phyloP scores from a whole-genome alignment of 2,888 invertebrate genomes.

The Margaritifera margaritifera region DNA sequence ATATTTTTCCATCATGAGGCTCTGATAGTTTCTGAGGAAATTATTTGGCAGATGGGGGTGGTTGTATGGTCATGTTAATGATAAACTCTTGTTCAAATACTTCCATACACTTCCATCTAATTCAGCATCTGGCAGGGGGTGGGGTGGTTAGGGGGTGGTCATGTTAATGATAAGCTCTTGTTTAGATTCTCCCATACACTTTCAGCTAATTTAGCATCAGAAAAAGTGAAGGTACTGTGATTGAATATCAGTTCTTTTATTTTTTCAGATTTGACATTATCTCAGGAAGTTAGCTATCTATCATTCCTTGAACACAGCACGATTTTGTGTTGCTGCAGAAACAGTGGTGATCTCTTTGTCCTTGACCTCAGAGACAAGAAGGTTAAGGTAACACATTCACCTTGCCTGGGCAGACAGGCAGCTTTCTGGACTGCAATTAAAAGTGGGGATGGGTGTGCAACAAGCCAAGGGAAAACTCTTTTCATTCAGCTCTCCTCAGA shows the following conservation, averaged over 20 bases:
- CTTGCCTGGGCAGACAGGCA: background rate
- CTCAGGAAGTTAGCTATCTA: slow-evolving; percentile 7
- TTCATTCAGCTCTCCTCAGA: too few species aligned
- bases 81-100: background rate
- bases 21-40: too few species aligned
- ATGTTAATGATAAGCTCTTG: background rate
- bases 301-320: slow-evolving; percentile 3
- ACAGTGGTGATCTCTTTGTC: slow-evolving; percentile 19
- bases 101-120: background rate
- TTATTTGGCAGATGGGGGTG: too few species aligned
- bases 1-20: too few species aligned
- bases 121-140: too few species aligned
- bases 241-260: background rate
- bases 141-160: too few species aligned
- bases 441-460: too few species aligned
- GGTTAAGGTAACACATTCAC: slow-evolving; percentile 2
- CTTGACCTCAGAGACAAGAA: slow-evolving; percentile 25
- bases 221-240: too few species aligned
- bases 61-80: background rate
- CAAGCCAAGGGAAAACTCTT: too few species aligned
- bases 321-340: slow-evolving; percentile 18
- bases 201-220: too few species aligned
- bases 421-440: too few species aligned
- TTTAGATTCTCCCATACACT: background rate
- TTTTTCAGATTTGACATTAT: slow-evolving; percentile 10